Evolutionary conservation across 2,797 vertebrate species (phyloP).

Genomic region (Heterohyrax brucei): DNA sequence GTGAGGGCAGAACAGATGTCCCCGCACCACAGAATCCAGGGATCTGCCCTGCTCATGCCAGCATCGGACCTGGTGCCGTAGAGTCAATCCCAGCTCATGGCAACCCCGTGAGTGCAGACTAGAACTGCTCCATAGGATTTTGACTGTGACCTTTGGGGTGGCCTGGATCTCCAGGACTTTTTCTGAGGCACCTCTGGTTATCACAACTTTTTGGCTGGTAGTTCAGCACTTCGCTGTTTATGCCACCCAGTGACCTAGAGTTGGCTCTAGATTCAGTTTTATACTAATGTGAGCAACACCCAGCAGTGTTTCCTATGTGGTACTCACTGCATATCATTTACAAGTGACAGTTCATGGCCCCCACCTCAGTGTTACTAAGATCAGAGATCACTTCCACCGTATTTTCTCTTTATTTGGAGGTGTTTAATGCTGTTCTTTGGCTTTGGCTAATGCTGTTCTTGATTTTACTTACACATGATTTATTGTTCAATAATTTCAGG

Average conservation of each 20-base stretch:
- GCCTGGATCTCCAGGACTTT: background rate
- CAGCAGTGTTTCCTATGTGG: background rate
- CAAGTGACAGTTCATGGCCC: background rate
- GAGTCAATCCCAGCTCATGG: background rate
- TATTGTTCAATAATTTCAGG: background rate
- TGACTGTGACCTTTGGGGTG: background rate
- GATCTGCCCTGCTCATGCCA: background rate
- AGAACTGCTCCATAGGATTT: background rate
- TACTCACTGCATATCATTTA: background rate
- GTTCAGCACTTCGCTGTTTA: background rate
- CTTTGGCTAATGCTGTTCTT: slow-evolving; percentile 2
- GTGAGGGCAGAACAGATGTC: background rate
- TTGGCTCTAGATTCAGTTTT: background rate
- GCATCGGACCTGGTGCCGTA: background rate
- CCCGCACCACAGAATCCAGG: too few relatives aligned
- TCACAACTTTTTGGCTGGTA: background rate
- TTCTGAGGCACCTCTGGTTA: background rate
- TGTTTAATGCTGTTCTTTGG: background rate
- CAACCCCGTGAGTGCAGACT: background rate
- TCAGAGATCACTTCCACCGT: background rate
- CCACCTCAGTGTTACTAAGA: background rate
- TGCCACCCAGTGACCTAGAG: background rate
- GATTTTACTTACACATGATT: background rate
- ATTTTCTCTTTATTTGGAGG: background rate
- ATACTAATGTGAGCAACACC: background rate